A percentile compares a stretch with the other conserved stretches of the same genome.
phyloP scores from a whole-genome alignment of 1,140 invertebrate genomes.

The Laupala kohalensis region DNA sequence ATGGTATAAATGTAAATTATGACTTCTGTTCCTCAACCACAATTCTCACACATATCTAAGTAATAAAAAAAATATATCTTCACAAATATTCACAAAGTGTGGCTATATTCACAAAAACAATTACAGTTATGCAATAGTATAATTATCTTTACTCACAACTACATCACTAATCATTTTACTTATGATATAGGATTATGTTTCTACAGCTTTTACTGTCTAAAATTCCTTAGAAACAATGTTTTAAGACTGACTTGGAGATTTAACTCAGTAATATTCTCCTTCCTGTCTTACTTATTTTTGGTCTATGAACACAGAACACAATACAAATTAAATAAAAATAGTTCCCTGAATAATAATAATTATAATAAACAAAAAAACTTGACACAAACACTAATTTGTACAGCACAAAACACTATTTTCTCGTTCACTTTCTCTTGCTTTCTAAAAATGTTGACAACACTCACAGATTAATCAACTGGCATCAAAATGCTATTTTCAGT shows the following conservation, averaged over 20 bases:
- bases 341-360: conserved; percentile 14
- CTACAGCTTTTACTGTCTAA: conserved; percentile 3
- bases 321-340: conserved; percentile 11
- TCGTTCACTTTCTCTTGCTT: background rate
- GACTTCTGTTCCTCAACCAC: background rate
- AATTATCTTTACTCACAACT: conserved; percentile 7
- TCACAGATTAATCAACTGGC: conserved; percentile 10
- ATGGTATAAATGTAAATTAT: too few species aligned
- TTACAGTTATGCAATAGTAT: conserved; percentile 14
- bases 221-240: conserved; percentile 8
- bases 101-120: conserved; percentile 17
- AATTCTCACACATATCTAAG: background rate
- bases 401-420: conserved; percentile 10
- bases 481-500: conserved; percentile 13
- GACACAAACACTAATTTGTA: conserved; percentile 14
- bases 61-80: conserved; percentile 9
- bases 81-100: conserved; percentile 16
- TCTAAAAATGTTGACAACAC: conserved; percentile 10
- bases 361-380: conserved; percentile 6
- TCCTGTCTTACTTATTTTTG: conserved; percentile 9
- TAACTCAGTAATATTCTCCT: conserved; percentile 1
- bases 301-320: conserved; percentile 14
- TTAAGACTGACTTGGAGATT: conserved; percentile 11
- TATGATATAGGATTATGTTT: conserved; percentile 9
- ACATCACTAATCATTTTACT: conserved; percentile 2